Percentiles rank a stretch among this genome's conserved stretches.
phyloP scores from a whole-genome alignment of 2,113 vertebrate genomes.

The Leptocoma aspasia region DNA sequence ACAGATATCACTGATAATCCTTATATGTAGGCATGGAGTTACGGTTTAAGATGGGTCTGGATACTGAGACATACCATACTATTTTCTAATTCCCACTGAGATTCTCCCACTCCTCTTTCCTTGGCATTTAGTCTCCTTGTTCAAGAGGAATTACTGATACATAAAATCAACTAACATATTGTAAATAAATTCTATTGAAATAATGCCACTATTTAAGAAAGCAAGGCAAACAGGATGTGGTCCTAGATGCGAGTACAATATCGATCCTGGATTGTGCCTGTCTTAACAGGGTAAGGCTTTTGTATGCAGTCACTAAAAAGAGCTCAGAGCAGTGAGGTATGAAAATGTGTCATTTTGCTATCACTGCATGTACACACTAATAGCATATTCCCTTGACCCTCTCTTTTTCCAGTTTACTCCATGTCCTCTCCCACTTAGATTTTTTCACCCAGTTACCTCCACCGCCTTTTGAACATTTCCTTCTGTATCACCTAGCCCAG shows the following conservation, averaged over 20 bases:
- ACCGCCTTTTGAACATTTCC: background rate
- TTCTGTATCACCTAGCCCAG: background rate
- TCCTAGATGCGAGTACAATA: background rate
- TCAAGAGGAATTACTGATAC: background rate
- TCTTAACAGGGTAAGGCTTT: background rate
- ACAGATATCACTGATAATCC: background rate
- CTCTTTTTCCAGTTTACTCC: background rate
- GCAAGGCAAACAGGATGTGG: background rate
- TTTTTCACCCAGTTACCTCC: background rate
- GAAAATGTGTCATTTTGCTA: background rate
- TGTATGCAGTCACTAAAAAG: background rate
- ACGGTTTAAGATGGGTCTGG: background rate
- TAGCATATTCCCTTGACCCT: background rate
- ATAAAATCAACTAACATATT: background rate
- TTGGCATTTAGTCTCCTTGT: background rate
- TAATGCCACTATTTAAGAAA: background rate
- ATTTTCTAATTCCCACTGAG: background rate
- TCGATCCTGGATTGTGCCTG: background rate
- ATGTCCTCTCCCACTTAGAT: background rate
- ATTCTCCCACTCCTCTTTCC: background rate
- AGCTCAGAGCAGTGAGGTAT: background rate
- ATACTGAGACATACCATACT: background rate
- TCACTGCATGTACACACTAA: background rate
- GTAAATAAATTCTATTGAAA: background rate
- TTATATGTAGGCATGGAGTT: background rate